A percentile compares a stretch with the other conserved stretches of the same genome.
phyloP scores from a whole-genome alignment of 2,797 vertebrate species.

The Clarias platycephalus region DNA sequence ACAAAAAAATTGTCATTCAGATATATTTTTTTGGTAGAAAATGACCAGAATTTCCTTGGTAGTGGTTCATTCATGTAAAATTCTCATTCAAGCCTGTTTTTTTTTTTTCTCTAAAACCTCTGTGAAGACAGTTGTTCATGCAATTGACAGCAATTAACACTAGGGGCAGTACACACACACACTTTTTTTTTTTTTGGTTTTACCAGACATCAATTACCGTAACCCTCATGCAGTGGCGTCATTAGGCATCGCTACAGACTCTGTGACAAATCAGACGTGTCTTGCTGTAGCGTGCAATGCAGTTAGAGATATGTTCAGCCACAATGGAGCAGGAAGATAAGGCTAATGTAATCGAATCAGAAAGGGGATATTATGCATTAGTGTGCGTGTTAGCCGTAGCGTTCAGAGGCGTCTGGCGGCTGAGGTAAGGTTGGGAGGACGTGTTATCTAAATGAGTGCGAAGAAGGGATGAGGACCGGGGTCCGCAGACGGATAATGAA shows the following conservation, averaged over 20 bases:
- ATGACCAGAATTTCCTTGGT: neutral
- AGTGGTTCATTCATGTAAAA: neutral
- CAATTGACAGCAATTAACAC: conserved; percentile 23
- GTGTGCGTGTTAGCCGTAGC: conserved; percentile 71
- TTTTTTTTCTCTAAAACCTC: neutral
- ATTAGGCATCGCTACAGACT: conserved; percentile 13
- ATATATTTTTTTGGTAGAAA: neutral
- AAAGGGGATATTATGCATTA: conserved; percentile 81
- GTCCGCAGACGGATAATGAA: conserved; percentile 70
- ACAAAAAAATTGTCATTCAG: neutral
- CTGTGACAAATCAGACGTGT: conserved; percentile 37
- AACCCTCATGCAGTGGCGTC: neutral
- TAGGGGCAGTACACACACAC: conserved; percentile 20
- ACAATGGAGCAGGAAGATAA: conserved; percentile 79
- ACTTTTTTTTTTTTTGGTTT: neutral
- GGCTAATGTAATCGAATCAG: conserved; percentile 80
- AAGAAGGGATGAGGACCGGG: conserved; percentile 77
- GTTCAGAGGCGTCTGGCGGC: conserved; percentile 66
- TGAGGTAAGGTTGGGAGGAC: conserved; percentile 68
- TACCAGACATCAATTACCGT: conserved; percentile 23
- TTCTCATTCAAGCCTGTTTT: neutral
- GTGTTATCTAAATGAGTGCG: conserved; percentile 83
- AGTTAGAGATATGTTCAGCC: conserved; percentile 68
- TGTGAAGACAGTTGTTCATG: neutral
- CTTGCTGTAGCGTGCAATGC: conserved; percentile 56